Base-by-base conservation (phyloP, 1,140 invertebrate genomes). In the Lordiphosa collinella region DNA sequence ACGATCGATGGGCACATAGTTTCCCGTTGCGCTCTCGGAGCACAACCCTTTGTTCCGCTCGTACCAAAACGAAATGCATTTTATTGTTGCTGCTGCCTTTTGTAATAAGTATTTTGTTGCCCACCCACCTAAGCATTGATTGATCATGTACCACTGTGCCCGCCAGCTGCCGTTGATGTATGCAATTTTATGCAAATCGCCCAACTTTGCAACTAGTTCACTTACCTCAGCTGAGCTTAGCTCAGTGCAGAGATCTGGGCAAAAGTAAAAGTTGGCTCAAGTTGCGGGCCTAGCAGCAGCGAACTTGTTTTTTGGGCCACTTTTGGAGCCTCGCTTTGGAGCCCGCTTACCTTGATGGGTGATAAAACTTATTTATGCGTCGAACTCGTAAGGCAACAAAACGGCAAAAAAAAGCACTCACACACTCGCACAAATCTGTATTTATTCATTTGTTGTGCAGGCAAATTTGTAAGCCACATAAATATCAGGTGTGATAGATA, bases 291-390 rank as follows among this genome's bases (percentile, higher is more conserved):
- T 16, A 69, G 46, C 25, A 29, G 25, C 25, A 29, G 25, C 36
- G 46, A 80, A 80, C 75, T 58, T n/a, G 75, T 62, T 70, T 70
- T 70, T 70, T 69, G 65, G 65, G 64, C 63, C 64, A 69, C 55
- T 59, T 68, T 49, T 66, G 49, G 16, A 35, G 65, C 18, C 46
- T 35, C 46, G 46, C 25, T 51, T 38, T 6, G 35, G 22, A 40
- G 37, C 35, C 55, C 56, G 78, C 67, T 82, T 84, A 69, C 78
- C 78, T 82, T 82, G 78, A 78, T 72, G 47, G 72, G 63, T 69
- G 78, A 84, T 84, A 82, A 82, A 84, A 84, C 73, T 73, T 84
- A 84, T 69, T 76, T 76, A 84, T 84, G 78, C 78, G 65, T 72
- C 58, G 52, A 60, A 72, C 44, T 67, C 53, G 63, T 46, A 67